phyloP scores from a whole-genome alignment of 30 jellyfish, hydroid and myxozoan species.

The Euphysa ruthae region DNA sequence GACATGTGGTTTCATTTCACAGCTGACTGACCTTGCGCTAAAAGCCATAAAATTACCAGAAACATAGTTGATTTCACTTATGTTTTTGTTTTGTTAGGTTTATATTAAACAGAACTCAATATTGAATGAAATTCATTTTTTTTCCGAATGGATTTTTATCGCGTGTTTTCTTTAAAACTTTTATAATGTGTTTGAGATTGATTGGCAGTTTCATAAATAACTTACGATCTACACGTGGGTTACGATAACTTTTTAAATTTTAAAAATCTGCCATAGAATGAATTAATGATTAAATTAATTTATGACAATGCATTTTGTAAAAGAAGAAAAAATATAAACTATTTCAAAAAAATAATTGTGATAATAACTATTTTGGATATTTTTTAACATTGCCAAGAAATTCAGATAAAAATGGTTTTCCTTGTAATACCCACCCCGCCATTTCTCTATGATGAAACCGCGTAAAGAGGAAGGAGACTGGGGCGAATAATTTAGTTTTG shows the following conservation, averaged over 20 bases:
- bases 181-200: neutral
- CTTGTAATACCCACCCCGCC: constrained; percentile 48
- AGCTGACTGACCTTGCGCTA: constrained; percentile 14
- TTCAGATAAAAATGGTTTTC: constrained; percentile 20
- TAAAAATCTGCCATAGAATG: neutral
- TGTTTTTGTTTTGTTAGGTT: no score
- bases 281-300: neutral
- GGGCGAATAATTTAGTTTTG: constrained; percentile 95
- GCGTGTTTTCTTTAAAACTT: no score
- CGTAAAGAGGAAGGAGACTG: constrained; percentile 68
- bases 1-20: constrained; percentile 19
- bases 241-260: neutral
- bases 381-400: no score
- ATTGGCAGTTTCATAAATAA: constrained; percentile 33
- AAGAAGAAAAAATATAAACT: no score
- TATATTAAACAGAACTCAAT: no score
- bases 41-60: no score
- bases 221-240: constrained; percentile 13
- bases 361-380: no score
- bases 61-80: no score
- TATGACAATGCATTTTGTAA: neutral
- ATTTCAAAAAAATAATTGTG: no score
- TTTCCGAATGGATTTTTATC: no score
- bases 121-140: no score
- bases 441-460: constrained; percentile 29